Percentiles rank a stretch among this genome's conserved stretches.
These are phyloP conservation scores for Megaustenia siamemsis DNA, from an alignment of 2,888 invertebrate genomes.

Conservation along the genomic window DNA sequence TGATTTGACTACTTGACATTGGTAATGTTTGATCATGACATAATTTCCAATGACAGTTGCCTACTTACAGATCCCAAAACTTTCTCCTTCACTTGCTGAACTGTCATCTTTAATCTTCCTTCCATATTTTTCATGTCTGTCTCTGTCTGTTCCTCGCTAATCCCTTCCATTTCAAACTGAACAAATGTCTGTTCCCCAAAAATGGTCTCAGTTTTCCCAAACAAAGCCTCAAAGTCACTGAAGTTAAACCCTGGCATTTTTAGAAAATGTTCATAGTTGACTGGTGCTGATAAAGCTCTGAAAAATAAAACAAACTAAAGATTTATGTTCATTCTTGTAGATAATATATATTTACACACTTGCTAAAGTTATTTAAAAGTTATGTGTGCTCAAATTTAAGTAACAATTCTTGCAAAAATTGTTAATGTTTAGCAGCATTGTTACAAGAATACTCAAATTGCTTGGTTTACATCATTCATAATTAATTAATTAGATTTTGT, in stretches of 20 bases:
- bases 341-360: no score
- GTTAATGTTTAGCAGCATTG: no score
- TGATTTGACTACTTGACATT: no score
- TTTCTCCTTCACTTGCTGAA: constrained; percentile 78
- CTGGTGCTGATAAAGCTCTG: constrained; percentile 75
- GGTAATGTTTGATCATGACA: no score
- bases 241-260: constrained; percentile 64
- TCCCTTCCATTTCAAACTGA: constrained; percentile 73
- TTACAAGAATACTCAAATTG: no score
- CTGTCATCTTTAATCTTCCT: constrained; percentile 77
- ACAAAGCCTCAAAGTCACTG: constrained; percentile 75
- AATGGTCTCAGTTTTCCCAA: constrained; percentile 73
- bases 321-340: no score
- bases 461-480: no score
- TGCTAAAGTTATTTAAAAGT: no score
- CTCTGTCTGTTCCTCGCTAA: constrained; percentile 78
- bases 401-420: no score
- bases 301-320: no score
- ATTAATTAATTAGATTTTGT: no score
- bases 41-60: not conserved
- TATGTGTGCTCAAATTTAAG: no score
- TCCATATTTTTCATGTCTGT: constrained; percentile 77
- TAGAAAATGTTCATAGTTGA: constrained; percentile 74
- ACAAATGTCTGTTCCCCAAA: constrained; percentile 73
- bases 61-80: constrained; percentile 73